Evolutionary conservation across 2,888 invertebrate genomes (phyloP), one percentile per base, ranked within the genome.

Genomic region (Orthosia gothica): DNA sequence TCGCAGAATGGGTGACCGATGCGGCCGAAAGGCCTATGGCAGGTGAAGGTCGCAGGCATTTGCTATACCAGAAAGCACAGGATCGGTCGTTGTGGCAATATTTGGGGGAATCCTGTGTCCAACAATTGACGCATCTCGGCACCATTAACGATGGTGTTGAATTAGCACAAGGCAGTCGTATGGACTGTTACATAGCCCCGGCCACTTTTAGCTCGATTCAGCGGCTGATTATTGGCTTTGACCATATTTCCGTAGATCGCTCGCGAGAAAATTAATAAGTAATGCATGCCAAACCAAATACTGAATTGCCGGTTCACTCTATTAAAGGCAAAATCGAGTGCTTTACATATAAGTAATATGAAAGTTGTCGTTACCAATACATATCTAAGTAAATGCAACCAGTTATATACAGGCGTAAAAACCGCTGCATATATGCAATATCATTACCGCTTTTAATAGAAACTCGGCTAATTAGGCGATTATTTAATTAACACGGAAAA

Each of bases 341-440:
- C 70, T 58, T 71, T 69, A 67, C 72, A 74, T 71, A 71, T 66
- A 59, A 58, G 32, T 72, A 15, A 63, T 52, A 83, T 74, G 80
- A 84, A 84, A 84, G 81, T 86, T 76, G 70, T 76, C 76, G 66
- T 64, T 59, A 62, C 62, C 59, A 58, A 83, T 83, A 79, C 63
- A 63, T 70, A 73, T 15, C 7, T 23, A 73, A 70, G 54, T 67
- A 81, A 58, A 78, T 72, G 72, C 54, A 57, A 77, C 61, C 52
- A 15, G 26, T 58, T 81, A 45, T 50, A 71, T 13, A 13, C 0
- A 58, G 16, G 70, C 55, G n/a, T 54, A 77, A 70, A 74, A 74
- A 57, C 58, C 3, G 23, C 52, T 32, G 52, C 63, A 59, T 70
- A 57, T 52, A 76, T 55, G 59, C 70, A 64, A 69, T 69, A 71